These are phyloP conservation scores for Seriola rivoliana DNA, from an alignment of 2,113 vertebrate species.

Conservation along the genomic window DNA sequence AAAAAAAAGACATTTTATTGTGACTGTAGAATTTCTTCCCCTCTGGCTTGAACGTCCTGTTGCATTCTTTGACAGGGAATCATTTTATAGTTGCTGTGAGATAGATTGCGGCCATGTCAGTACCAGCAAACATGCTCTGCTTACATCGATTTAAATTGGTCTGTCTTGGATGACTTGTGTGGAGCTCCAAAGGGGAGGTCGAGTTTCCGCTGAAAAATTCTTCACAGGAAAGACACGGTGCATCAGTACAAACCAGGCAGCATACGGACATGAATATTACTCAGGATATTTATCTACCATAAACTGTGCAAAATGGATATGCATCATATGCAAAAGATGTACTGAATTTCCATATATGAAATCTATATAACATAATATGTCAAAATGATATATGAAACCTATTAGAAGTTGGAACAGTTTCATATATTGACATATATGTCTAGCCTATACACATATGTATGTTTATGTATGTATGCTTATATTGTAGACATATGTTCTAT, in stretches of 20 bases:
- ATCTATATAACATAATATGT: no score
- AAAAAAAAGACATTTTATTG: constrained; percentile 13
- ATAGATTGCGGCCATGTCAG: constrained; percentile 46
- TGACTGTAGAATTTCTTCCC: constrained; percentile 36
- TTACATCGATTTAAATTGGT: constrained; percentile 52
- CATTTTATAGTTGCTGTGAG: constrained; percentile 49
- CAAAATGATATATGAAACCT: no score
- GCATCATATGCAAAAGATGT: no score
- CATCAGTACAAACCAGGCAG: not conserved
- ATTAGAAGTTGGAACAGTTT: no score
- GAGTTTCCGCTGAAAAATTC: constrained; percentile 14
- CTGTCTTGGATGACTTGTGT: constrained; percentile 33
- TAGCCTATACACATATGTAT: no score
- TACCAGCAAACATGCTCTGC: constrained; percentile 37
- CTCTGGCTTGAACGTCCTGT: constrained; percentile 28
- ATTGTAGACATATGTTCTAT: no score
- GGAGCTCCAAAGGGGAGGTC: constrained; percentile 35
- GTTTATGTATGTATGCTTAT: no score
- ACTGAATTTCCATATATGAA: no score
- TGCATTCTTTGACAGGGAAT: constrained; percentile 48
- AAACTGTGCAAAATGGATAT: not conserved
- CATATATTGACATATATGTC: no score
- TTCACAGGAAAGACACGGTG: not conserved
- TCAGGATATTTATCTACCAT: not conserved
- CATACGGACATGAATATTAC: constrained; percentile 27